Evolutionary conservation across 2,113 vertebrate genomes (phyloP).

Genomic region (Ceyx cyanopectus): DNA sequence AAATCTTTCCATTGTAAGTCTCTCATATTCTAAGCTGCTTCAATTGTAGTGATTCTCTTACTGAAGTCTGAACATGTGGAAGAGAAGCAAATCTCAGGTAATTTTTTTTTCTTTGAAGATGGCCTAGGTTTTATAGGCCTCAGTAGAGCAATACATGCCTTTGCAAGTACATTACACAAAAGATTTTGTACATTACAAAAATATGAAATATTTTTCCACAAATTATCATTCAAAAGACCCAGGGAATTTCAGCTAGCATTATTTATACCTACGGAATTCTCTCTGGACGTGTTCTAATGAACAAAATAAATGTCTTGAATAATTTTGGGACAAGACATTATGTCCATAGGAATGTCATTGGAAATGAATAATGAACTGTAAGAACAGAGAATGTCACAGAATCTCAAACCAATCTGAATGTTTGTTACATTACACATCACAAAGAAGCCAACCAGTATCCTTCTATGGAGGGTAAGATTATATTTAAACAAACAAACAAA

Average conservation of each 20-base stretch:
- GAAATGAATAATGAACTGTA: neutral
- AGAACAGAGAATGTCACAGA: slow-evolving; percentile 71
- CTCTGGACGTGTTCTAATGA: neutral
- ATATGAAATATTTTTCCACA: neutral
- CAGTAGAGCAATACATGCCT: neutral
- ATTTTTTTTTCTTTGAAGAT: neutral
- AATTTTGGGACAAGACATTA: neutral
- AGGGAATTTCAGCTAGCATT: neutral
- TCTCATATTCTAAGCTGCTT: neutral
- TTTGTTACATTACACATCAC: neutral
- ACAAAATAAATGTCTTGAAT: neutral
- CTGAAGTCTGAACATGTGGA: neutral
- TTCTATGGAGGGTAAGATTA: neutral
- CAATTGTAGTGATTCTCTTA: neutral
- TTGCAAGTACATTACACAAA: neutral
- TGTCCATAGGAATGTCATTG: neutral
- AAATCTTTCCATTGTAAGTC: neutral
- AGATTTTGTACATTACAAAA: neutral
- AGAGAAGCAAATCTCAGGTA: neutral
- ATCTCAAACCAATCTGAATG: slow-evolving; percentile 33
- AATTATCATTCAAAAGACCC: neutral
- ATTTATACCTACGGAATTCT: neutral
- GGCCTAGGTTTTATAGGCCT: neutral
- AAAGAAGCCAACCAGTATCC: neutral
- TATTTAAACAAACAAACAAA: too few species aligned